Base-by-base conservation (phyloP, 2,797 vertebrate species). In the Poecilia velifera region DNA sequence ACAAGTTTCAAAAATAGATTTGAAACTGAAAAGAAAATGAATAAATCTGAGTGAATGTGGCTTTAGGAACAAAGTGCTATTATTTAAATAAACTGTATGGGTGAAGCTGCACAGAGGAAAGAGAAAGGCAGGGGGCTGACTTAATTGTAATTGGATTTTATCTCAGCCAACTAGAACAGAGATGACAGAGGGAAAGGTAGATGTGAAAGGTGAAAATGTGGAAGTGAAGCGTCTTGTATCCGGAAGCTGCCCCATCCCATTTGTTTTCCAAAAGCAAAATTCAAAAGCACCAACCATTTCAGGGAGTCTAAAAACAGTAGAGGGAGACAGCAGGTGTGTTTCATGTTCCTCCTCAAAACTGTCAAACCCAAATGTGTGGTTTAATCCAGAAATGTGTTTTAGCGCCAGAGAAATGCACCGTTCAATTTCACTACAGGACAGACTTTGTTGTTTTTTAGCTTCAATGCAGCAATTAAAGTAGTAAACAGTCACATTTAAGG, bases 241-340 rank as follows among this genome's bases (percentile, higher is more conserved):
- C 75, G 57, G 85, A 83, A 31, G 70, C 72, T 79, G 31, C 76
- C 64, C 76, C 72, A 83, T 75, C 76, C 36, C 28, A 71, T 79
- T 36, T 59, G 39, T 76, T 51, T 34, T 73, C n/a, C 28, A 31
- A 53, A 70, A 77, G 45, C 47, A 13, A 72, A 2, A 3, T 9
- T 3, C 31, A 77, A 72, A 1, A 53, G 31, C 12, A 59, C 2
- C 36, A 41, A 68, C 36, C 6, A 41, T 41, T 68, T 41, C 20
- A 68, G 36, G 5, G 20, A 39, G 34, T 68, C 8, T 41, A 41
- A 31, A 31, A 31, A 10, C 36, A 68, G 8, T 41, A 66, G 18
- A 22, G 10, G 10, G 59, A 64, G 31, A 18, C 59, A 64, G 59
- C 34, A 34, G 18, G 20, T 39, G 34, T 22, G 7, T 66, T 66